phyloP scores from a whole-genome alignment of 2,113 vertebrate species.

The Rhinoptilus africanus region DNA sequence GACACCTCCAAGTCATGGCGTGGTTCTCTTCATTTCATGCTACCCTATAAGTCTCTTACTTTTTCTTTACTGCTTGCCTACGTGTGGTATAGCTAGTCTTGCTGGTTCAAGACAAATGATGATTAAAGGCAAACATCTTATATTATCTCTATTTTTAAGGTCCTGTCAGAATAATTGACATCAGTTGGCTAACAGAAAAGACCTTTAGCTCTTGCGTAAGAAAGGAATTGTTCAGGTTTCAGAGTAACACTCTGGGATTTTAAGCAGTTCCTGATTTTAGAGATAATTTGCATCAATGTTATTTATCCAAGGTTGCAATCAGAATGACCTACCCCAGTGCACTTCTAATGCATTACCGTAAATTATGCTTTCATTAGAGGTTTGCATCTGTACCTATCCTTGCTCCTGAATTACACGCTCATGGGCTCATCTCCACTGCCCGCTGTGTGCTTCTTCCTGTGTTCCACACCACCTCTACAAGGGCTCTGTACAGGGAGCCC shows the following conservation, averaged over 20 bases:
- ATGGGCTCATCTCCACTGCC: not conserved
- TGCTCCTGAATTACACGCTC: not conserved
- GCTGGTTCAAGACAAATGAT: not conserved
- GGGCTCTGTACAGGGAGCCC: not conserved
- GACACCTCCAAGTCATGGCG: not conserved
- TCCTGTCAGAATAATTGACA: not conserved
- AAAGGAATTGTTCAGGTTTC: not conserved
- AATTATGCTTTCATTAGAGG: not conserved
- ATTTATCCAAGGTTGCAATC: not conserved
- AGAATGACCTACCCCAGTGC: not conserved
- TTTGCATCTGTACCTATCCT: not conserved
- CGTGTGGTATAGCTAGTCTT: not conserved
- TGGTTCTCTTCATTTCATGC: not conserved
- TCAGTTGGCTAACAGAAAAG: not conserved
- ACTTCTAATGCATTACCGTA: not conserved
- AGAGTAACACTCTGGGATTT: not conserved
- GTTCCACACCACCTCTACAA: fast-evolving
- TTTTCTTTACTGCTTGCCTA: not conserved
- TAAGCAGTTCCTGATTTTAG: not conserved
- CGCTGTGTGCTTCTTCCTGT: not conserved
- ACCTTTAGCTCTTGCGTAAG: not conserved
- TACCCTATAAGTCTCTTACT: not conserved
- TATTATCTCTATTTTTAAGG: not conserved
- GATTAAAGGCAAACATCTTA: not conserved
- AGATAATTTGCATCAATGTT: not conserved